Evolutionary conservation across 53 echinoderm and acorn worm genomes (phyloP), one percentile per base, ranked within the genome.

Genomic region (Patiria pectinifera): DNA sequence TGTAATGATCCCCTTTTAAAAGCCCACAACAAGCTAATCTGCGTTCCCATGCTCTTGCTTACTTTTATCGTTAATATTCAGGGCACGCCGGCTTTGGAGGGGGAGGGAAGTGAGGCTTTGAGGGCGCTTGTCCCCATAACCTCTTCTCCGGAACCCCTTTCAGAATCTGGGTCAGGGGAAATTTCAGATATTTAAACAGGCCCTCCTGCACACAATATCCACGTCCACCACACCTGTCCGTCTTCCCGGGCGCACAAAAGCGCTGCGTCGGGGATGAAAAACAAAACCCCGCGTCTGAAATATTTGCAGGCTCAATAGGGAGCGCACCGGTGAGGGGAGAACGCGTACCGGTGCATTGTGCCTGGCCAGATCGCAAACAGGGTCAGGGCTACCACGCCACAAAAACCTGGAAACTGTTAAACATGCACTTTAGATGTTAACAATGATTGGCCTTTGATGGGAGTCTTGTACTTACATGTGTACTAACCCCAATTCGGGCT

Each of bases 401-500:
- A 75, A 76, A 87, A 75, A 87, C 48, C 22, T 75, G 14, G 89
- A 78, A 78, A 89, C 45, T 89, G 89, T 89, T 89, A 89, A 89
- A 89, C 89, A 78, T 78, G 19, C 69, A 78, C 89, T 89, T 87
- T 48, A 83, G 83, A 69, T 78, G 43, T 9, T 14, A 78, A 89
- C 89, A 89, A 89, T 77, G 89, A 62, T 78, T 60, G 89, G 59
- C 78, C 14, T 48, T 89, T 89, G 48, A 43, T 22, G 6, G 43
- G 77, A 61, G 89, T 89, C 89, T 89, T 89, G 80, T 89, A 89
- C 49, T 77, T 89, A 77, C 80, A 63, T 89, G 89, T 89, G 89
- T 89, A 78, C 89, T 44, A 78, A 74, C 89, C 89, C 89, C 75
- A 87, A 58, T 87, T 87, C 76, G 59, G 24, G 76, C 76, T 76